These are phyloP conservation scores for Tyrannus savana DNA, from an alignment of 2,113 vertebrate genomes.

Conservation along the genomic window DNA sequence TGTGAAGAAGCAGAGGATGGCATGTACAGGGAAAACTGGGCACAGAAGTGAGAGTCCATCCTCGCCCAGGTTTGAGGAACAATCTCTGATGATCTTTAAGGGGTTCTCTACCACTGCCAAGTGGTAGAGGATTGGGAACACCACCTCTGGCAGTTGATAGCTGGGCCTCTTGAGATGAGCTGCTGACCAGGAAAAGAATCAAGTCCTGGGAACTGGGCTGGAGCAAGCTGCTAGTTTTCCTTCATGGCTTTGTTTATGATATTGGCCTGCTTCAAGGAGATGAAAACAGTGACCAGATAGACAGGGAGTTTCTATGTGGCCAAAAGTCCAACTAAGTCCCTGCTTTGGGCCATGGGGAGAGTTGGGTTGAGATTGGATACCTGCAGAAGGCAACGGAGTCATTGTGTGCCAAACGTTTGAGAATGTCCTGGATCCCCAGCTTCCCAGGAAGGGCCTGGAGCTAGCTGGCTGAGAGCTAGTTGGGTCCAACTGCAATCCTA, in stretches of 20 bases:
- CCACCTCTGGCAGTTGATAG: neutral
- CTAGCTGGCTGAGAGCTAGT: neutral
- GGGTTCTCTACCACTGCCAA: neutral
- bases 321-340: neutral
- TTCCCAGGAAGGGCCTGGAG: neutral
- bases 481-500: neutral
- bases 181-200: neutral
- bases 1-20: neutral
- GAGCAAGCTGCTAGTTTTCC: neutral
- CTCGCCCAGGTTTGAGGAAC: neutral
- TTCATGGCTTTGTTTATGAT: rapidly evolving
- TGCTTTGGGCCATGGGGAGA: rapidly evolving
- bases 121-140: neutral
- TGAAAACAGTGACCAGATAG: neutral
- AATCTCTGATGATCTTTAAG: neutral
- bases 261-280: neutral
- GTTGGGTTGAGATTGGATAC: neutral
- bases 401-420: neutral
- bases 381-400: neutral
- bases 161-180: neutral
- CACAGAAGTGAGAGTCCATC: neutral
- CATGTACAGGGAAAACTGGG: neutral
- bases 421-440: neutral
- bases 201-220: neutral
- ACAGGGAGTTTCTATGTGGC: neutral